A percentile compares a stretch with the other conserved stretches of the same genome.
phyloP scores from a whole-genome alignment of 2,888 invertebrate genomes.

The Pterostichus madidus region DNA sequence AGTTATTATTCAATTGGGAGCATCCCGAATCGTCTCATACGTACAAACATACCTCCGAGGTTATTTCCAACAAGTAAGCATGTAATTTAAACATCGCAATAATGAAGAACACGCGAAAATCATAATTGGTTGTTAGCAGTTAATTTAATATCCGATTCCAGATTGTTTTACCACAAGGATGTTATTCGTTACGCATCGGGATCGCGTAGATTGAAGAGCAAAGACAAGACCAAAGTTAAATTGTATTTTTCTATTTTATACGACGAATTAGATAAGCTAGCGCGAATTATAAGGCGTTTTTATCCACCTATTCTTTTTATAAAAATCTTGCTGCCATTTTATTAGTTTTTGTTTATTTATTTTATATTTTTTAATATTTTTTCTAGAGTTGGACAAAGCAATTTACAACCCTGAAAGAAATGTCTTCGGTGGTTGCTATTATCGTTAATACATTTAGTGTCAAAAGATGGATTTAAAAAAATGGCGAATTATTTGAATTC shows the following conservation, averaged over 20 bases:
- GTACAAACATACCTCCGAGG: constrained; percentile 34
- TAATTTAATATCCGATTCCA: constrained; percentile 58
- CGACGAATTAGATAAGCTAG: constrained; percentile 28
- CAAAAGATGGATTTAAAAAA: no score
- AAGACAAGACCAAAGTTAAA: constrained; percentile 1
- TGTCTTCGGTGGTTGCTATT: no score
- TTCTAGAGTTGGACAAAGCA: no score
- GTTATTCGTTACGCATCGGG: constrained; percentile 45
- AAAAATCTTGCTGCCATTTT: no score
- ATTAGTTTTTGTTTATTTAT: no score
- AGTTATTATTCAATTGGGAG: constrained; percentile 62
- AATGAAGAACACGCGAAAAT: constrained; percentile 62
- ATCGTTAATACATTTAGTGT: no score
- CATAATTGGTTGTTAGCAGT: constrained; percentile 58
- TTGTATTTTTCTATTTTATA: constrained; percentile 24
- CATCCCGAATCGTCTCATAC: constrained; percentile 56
- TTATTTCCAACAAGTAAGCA: constrained; percentile 38
- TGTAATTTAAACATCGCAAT: constrained; percentile 58
- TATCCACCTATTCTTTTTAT: not conserved
- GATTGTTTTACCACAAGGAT: constrained; percentile 60
- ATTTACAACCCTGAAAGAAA: no score
- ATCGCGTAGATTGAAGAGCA: constrained; percentile 8
- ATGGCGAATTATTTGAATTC: no score
- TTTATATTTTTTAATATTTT: no score
- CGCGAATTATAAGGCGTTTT: not conserved